Percentiles rank a stretch among this genome's conserved stretches.
Conservation (phyloP, 2,888 invertebrate species). For the Drosophila dives region DNA sequence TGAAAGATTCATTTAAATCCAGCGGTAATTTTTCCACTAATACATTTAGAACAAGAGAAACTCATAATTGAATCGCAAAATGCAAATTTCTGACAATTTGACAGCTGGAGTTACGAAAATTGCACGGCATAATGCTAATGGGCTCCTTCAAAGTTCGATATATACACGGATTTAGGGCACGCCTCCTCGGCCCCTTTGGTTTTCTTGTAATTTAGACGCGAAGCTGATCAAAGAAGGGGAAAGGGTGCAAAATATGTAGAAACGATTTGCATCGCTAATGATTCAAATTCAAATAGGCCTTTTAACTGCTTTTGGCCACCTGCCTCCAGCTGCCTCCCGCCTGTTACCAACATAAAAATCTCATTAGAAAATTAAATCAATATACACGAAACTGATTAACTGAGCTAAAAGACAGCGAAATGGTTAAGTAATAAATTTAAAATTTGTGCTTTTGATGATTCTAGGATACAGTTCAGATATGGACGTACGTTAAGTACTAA, state of each 20-base stretch:
- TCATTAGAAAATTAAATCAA: conserved; percentile 71
- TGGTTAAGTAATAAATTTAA: background rate
- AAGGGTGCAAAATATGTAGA: background rate
- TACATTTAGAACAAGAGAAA: no score
- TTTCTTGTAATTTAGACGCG: conserved; percentile 48
- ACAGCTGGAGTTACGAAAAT: background rate
- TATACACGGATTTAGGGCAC: background rate
- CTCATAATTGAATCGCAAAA: no score
- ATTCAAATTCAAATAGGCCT: conserved; percentile 48
- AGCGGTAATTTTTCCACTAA: no score
- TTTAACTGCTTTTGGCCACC: conserved; percentile 24
- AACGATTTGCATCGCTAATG: conserved; percentile 42
- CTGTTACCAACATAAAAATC: conserved; percentile 64
- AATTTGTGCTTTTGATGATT: background rate
- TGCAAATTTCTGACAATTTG: background rate
- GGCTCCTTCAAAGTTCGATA: background rate
- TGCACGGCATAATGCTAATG: background rate
- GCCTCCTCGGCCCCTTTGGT: background rate
- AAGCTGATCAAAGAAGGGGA: background rate
- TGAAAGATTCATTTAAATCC: background rate
- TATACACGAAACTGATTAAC: conserved; percentile 57
- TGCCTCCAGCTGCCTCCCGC: background rate
- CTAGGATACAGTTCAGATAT: background rate
- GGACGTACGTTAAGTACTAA: no score
- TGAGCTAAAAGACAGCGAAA: conserved; percentile 24